Percentiles rank a stretch among this genome's conserved stretches.
phyloP scores from a whole-genome alignment of 1,140 invertebrate species.

The Drosophila miranda region DNA sequence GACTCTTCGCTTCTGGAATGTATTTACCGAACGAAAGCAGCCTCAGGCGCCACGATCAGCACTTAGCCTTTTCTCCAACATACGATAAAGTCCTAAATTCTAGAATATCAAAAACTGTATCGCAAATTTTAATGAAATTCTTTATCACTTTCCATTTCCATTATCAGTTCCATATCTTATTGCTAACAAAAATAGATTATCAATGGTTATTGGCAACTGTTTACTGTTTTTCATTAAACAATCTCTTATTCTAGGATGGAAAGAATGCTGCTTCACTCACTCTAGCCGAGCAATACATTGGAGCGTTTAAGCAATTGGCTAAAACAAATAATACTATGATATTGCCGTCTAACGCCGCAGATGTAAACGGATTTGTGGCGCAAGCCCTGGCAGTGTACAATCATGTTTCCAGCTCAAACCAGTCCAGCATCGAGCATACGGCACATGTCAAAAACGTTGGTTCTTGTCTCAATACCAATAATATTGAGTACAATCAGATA shows the following conservation, averaged over 20 bases:
- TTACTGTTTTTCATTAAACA: neutral
- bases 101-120: neutral
- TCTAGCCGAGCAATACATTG: slow-evolving; percentile 97
- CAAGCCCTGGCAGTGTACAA: slow-evolving; percentile 86
- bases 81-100: slow-evolving; percentile 46
- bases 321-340: slow-evolving; percentile 97
- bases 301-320: slow-evolving; percentile 96
- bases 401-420: slow-evolving; percentile 55
- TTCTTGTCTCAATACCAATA: slow-evolving; percentile 39
- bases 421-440: slow-evolving; percentile 26
- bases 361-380: slow-evolving; percentile 92
- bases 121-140: neutral
- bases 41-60: slow-evolving; percentile 96
- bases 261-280: slow-evolving; percentile 95
- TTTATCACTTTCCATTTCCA: too few relatives aligned
- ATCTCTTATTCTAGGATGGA: slow-evolving; percentile 85
- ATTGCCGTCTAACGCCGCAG: slow-evolving; percentile 94
- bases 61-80: slow-evolving; percentile 92
- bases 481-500: slow-evolving; percentile 53
- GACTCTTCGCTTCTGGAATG: slow-evolving; percentile 99
- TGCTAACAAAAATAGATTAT: neutral
- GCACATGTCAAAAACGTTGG: slow-evolving; percentile 14
- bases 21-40: slow-evolving; percentile 97
- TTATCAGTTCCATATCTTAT: neutral
- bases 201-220: neutral